Percentiles rank a stretch among this genome's conserved stretches.
These are phyloP conservation scores for Acanthornis magna DNA, from an alignment of 2,797 vertebrate species.

Conservation along the genomic window DNA sequence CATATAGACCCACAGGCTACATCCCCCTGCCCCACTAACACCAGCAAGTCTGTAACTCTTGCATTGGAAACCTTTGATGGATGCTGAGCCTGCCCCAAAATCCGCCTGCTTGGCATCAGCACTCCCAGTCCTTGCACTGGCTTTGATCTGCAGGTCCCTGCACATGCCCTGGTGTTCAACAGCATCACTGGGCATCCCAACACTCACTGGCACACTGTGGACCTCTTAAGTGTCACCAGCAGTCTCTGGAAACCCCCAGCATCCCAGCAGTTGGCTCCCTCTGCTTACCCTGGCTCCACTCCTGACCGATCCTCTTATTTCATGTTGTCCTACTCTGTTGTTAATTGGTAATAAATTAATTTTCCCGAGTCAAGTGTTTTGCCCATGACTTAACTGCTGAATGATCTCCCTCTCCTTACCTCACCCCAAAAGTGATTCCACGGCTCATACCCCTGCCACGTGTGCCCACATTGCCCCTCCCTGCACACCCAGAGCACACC, in stretches of 20 bases:
- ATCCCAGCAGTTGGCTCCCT: fast-evolving
- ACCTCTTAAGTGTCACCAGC: neutral
- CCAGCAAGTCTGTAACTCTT: neutral
- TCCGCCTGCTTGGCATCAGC: neutral
- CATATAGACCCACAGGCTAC: neutral
- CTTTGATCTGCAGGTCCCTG: neutral
- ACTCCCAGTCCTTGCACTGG: neutral
- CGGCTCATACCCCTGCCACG: neutral
- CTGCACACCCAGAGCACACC: neutral
- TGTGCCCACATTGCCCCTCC: neutral
- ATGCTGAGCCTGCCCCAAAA: neutral
- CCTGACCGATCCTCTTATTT: neutral
- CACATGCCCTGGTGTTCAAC: neutral
- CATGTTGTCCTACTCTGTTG: neutral
- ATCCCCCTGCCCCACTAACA: neutral
- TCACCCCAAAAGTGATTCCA: neutral
- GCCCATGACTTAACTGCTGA: neutral
- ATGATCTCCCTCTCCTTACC: neutral
- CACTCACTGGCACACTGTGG: neutral
- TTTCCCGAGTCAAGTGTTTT: neutral
- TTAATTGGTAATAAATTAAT: neutral
- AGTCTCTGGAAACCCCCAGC: neutral
- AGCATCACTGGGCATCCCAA: neutral
- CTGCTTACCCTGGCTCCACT: neutral
- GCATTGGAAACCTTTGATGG: neutral